Conservation (phyloP, 2,113 vertebrate species). For the Equus przewalskii region DNA sequence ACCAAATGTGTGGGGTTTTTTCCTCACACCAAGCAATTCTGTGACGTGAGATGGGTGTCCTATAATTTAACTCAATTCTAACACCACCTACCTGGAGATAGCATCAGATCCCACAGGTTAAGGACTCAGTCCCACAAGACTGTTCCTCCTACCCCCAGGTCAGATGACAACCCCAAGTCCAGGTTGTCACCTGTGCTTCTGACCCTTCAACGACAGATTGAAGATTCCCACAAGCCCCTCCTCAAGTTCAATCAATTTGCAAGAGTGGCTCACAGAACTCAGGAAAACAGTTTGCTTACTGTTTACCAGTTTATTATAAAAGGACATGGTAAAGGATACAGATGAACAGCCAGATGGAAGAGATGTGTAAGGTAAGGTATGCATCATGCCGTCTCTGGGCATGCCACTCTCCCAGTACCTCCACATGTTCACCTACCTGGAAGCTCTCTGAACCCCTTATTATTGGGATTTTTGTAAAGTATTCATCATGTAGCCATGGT, state of each 20-base stretch:
- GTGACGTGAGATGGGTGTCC: not conserved
- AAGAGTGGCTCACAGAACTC: not conserved
- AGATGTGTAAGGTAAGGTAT: too few relatives aligned
- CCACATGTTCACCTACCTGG: accelerated
- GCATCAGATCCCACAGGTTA: not conserved
- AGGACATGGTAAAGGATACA: too few relatives aligned
- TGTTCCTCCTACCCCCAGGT: not conserved
- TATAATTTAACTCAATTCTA: too few relatives aligned
- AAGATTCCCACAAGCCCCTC: not conserved
- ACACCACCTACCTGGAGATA: not conserved
- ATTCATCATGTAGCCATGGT: accelerated
- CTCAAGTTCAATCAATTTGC: too few relatives aligned
- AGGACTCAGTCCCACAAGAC: not conserved
- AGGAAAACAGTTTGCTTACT: not conserved
- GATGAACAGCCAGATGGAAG: not conserved
- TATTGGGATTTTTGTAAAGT: not conserved
- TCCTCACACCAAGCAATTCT: not conserved
- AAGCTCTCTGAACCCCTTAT: not conserved
- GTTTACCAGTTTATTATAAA: not conserved
- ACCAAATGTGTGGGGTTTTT: not conserved
- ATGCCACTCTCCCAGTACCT: too few relatives aligned
- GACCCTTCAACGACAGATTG: not conserved
- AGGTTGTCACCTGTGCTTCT: not conserved
- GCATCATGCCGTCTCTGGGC: not conserved
- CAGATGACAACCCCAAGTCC: not conserved